phyloP scores from a whole-genome alignment of 35 echinoderm and acorn worm genomes.

The Stichopus chloronotus region DNA sequence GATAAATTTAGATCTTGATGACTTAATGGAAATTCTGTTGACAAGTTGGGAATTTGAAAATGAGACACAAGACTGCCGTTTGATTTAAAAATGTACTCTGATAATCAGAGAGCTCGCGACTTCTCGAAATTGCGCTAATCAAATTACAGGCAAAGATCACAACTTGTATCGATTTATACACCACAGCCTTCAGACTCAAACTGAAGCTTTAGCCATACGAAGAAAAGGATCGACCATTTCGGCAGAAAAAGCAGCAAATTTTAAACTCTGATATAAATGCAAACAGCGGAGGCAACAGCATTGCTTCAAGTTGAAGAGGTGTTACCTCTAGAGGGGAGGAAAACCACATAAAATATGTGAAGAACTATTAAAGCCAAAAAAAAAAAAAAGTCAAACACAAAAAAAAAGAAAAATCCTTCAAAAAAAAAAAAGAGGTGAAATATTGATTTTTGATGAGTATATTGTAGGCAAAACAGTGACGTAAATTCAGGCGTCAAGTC shows the following conservation, averaged over 20 bases:
- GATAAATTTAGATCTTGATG: background rate
- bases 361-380: background rate
- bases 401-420: background rate
- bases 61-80: too few relatives aligned
- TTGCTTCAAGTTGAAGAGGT: background rate
- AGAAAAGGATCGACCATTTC: too few relatives aligned
- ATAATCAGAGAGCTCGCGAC: background rate
- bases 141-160: background rate
- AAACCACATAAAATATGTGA: background rate
- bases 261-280: background rate
- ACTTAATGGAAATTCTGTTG: background rate
- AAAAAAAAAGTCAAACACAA: background rate
- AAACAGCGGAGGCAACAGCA: background rate
- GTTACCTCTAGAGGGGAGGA: background rate
- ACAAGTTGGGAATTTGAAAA: background rate
- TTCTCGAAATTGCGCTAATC: background rate
- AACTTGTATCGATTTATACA: background rate
- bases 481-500: background rate
- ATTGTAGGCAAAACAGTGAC: background rate
- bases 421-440: background rate
- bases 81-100: too few relatives aligned
- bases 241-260: background rate
- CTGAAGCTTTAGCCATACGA: too few relatives aligned
- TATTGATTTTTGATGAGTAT: background rate
- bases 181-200: background rate